Base-by-base conservation (phyloP, 2,113 vertebrate genomes). In the Phalacrocorax pelagicus region DNA sequence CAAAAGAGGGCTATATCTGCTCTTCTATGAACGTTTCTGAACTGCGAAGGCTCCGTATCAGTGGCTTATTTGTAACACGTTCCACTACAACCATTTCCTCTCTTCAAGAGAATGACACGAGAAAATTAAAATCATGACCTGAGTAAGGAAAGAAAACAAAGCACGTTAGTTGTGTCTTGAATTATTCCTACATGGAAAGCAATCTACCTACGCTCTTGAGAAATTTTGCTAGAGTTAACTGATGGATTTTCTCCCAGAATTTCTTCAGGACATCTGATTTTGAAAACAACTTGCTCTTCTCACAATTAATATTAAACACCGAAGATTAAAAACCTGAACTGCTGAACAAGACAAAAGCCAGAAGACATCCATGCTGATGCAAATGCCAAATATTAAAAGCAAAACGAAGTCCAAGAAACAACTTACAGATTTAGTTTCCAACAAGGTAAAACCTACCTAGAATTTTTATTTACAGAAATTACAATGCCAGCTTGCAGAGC, bases 101-200 rank as follows among this genome's bases (percentile, higher is more conserved):
- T 84, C 82, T 67, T 95, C 96, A 61, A 90, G 85, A 40, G 82
- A 87, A 88, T 15, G 65, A 89, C 86, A 70, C 2, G 51, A 94
- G 96, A 94, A 95, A 93, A 92, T 20, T 58, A 96, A 90, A 97
- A 97, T 92, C 97, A 98, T 90, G 89, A 97, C 97, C 98, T 98
- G 85, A 12, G 89, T 23, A 81, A 81, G 93, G 86, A 44, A 86
- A 85, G 90, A 86, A 81, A 86, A 94, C 40, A 85, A 49, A 80
- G 59, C n/a, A 49, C 5, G 1, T 97, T 49, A 96, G 80, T 38
- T 42, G 12, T 4, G 10, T 19, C 69, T 59, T 52, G 51, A 58
- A 62, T 49, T 65, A 52, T 9, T 84, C 55, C 42, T 88, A 58
- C 52, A 19, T 8, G 22, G 46, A 78, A 57, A 92, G n/a, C 51